Percentiles rank a stretch among this genome's conserved stretches.
phyloP scores from a whole-genome alignment of 92 coral and sea anemone species.

The Zoanthus sociatus region DNA sequence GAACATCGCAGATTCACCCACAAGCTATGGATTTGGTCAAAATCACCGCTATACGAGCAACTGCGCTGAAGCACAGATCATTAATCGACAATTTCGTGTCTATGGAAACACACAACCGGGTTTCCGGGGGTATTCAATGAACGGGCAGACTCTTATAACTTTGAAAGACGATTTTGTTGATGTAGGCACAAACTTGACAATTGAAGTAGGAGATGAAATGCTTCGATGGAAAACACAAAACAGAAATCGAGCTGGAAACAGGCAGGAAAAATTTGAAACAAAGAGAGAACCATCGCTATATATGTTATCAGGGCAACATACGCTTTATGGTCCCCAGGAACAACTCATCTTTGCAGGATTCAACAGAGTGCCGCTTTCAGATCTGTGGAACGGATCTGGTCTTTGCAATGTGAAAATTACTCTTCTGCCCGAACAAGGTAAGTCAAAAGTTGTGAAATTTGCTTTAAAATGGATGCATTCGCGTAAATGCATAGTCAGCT shows the following conservation, averaged over 20 bases:
- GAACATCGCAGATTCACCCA: conserved; percentile 79
- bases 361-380: conserved; percentile 86
- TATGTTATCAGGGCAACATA: conserved; percentile 78
- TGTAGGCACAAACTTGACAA: conserved; percentile 75
- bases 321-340: conserved; percentile 86
- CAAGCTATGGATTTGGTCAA: conserved; percentile 92
- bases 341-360: conserved; percentile 79
- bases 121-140: conserved; percentile 59
- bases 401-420: conserved; percentile 83
- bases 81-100: conserved; percentile 86
- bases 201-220: conserved; percentile 80
- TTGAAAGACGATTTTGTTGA: conserved; percentile 78
- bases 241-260: conserved; percentile 26
- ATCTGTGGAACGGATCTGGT: conserved; percentile 84
- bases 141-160: conserved; percentile 80
- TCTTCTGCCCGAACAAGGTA: conserved; percentile 70
- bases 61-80: conserved; percentile 81
- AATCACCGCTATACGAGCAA: conserved; percentile 85
- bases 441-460: conserved; percentile 12
- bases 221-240: conserved; percentile 68
- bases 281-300: conserved; percentile 64
- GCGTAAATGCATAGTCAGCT: not conserved
- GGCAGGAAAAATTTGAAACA: conserved; percentile 13
- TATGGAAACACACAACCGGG: conserved; percentile 86
- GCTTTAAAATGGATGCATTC: not conserved